Evolutionary conservation across 2,113 vertebrate species (phyloP).

Genomic region (Herpetotheres cachinnans): DNA sequence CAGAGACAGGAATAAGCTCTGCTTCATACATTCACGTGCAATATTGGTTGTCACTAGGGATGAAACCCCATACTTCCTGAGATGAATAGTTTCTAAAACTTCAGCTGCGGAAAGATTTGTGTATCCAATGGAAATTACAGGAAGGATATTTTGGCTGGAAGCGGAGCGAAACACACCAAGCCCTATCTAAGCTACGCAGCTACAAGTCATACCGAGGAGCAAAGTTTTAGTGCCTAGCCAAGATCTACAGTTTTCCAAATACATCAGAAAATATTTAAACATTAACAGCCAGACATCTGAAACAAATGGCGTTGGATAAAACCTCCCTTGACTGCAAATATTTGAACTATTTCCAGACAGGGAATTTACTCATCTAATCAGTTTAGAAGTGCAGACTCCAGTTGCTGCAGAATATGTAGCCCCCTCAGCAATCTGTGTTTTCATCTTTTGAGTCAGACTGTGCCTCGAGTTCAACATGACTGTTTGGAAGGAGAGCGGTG

Average conservation of each 20-base stretch:
- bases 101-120: not conserved
- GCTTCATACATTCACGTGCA: not conserved
- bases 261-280: not conserved
- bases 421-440: not conserved
- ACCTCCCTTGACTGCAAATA: not conserved
- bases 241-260: not conserved
- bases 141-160: not conserved
- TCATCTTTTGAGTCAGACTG: not conserved
- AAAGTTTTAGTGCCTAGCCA: not conserved
- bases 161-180: not conserved
- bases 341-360: not conserved
- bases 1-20: not conserved
- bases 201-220: not conserved
- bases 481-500: not conserved
- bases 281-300: not conserved
- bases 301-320: slow-evolving; percentile 10
- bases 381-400: not conserved
- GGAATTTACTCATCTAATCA: not conserved
- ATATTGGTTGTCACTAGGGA: not conserved
- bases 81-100: not conserved
- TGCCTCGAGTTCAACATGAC: not conserved
- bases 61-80: not conserved
- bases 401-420: not conserved
- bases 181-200: not conserved
- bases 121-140: not conserved